Base-by-base conservation (phyloP, 2,797 vertebrate species). In the Percopsis omiscomaycus region DNA sequence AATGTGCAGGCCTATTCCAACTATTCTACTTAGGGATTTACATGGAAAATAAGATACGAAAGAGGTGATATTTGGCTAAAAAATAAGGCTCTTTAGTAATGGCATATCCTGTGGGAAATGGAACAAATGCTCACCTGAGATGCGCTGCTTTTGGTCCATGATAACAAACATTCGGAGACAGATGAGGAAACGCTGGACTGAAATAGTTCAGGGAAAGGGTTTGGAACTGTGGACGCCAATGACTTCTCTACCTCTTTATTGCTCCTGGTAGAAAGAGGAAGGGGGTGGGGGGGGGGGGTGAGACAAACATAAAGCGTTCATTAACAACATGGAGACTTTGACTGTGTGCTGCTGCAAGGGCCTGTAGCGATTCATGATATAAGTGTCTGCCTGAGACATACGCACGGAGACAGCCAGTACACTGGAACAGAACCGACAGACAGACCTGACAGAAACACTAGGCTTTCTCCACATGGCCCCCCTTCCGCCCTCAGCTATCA, bases 201-300 rank as follows among this genome's bases (percentile, higher is more conserved):
- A 74, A 94, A 93, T 2, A 95, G 87, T 84, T 97, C 95, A 3
- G 94, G 93, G 75, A 95, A 96, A 73, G 93, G 91, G 80, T 94
- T 95, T 80, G 94, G 93, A 91, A 94, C 91, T 51, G 92, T 83
- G 63, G 88, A 87, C 83, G 91, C 87, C 84, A 92, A 89, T 69
- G 88, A 84, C 77, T 83, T 89, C 66, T 91, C 91, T 74, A 79
- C 88, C 82, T 93, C 91, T 77, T 80, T 78, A 82, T 66, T 79
- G 71, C 82, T 89, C 84, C 93, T 92, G 49, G 48, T 77, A 54
- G 55, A 73, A 27, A 74, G 57, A 75, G 66, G 42, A 8, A 52
- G 27, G 29, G 8, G 47, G 45, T n/a, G 22, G 53, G 45, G 32
- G 63, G 59, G 51, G 55, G 61, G 29, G 32, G 5, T 50, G 28